Evolutionary conservation across 2,113 vertebrate species (phyloP), one percentile per base, ranked within the genome.

Genomic region (Dolichallabes microphthalmus): DNA sequence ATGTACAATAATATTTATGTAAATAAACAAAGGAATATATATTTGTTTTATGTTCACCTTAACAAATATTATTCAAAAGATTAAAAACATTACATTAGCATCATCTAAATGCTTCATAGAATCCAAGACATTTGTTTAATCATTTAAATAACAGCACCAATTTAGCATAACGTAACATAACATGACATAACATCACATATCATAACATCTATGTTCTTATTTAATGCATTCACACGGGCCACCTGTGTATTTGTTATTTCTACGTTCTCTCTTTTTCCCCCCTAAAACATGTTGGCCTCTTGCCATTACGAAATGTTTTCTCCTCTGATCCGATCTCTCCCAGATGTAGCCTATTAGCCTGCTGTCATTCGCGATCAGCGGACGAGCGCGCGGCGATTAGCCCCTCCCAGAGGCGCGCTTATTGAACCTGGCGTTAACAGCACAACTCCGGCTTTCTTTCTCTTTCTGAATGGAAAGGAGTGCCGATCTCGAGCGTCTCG

Each of bases 371-470:
- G 66, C 85, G 58, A 82, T 86, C 85, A 86, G 78, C 55, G 68
- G 55, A 82, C 69, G 35, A 81, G 85, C 69, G 57, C 55, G 30
- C 14, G 58, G 55, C 85, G 85, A 86, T 86, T 86, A 86, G 78
- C 66, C 85, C 57, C 55, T 81, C 85, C 74, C 76, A 61, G 77
- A 55, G 35, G 84, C 84, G 66, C 66, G 64, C 85, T 86, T 86
- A 86, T 82, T 86, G 78, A 80, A 86, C 85, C 85, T 86, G 85
- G 79, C 78, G 50, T 86, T 86, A 82, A 81, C 85, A 82, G 85
- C 39, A 74, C 35, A 82, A 75, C 85, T 25, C 78, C 39, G n/a
- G 68, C 77, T 86, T 81, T 74, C 68, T 68, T 52, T 61, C 61
- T 61, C 57, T 61, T 35, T 53, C 68, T 61, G 39, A 81, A 82